Evolutionary conservation across 2,888 invertebrate species (phyloP).

Genomic region (Andrena praecox): DNA sequence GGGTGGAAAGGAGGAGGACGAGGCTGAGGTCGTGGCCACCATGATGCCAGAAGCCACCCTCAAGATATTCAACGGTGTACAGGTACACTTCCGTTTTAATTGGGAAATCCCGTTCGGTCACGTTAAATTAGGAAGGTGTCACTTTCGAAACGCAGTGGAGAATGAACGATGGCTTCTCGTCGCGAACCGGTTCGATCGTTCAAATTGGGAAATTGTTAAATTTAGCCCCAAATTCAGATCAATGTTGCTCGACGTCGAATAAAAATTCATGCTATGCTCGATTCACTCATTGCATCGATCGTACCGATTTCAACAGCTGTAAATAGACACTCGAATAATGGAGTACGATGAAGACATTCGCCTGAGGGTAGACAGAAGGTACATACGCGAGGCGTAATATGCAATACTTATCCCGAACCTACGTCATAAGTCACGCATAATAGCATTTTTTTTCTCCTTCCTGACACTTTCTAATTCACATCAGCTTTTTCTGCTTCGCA

Average conservation of each 20-base stretch:
- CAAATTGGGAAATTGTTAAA: too few relatives aligned
- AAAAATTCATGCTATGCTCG: too few relatives aligned
- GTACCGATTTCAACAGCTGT: background rate
- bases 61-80: conserved; percentile 75
- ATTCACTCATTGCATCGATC: too few relatives aligned
- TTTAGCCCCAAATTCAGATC: too few relatives aligned
- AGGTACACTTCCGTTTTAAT: conserved; percentile 64
- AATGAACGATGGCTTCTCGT: too few relatives aligned
- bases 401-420: conserved; percentile 13
- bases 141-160: background rate
- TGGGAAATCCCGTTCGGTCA: background rate
- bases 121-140: background rate
- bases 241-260: too few relatives aligned
- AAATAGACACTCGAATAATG: background rate
- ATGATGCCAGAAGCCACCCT: conserved; percentile 75
- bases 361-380: background rate
- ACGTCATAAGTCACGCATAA: conserved; percentile 29
- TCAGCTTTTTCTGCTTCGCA: background rate
- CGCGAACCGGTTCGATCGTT: too few relatives aligned
- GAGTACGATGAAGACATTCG: background rate
- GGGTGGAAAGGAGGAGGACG: conserved; percentile 50
- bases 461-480: conserved; percentile 10
- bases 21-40: conserved; percentile 52
- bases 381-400: conserved; percentile 5
- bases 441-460: background rate